Base-by-base conservation (phyloP, 1,140 invertebrate species). In the Drosophila sproati region DNA sequence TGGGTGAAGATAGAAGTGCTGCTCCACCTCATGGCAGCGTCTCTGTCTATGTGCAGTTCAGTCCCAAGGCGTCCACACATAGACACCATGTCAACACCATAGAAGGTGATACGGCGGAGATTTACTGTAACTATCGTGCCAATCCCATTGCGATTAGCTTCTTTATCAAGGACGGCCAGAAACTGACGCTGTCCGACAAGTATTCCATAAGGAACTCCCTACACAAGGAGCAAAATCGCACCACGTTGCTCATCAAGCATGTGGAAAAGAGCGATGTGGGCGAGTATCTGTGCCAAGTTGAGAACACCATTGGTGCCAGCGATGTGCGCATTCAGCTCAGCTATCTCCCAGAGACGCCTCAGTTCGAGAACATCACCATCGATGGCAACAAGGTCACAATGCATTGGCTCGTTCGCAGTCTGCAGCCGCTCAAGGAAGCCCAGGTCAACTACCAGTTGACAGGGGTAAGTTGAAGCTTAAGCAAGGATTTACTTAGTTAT, bases 401-500 rank as follows among this genome's bases (percentile, higher is more conserved):
- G 61, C 86, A 92, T 62, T 92, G 92, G 92, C 55, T 92, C n/a
- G 91, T 91, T 7, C 70, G 91, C 20, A 92, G 92, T 74, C 54
- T 80, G 1, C 91, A 92, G 66, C 79, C 88, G 2, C 72, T 92
- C 1, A 82, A 85, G 3, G 91, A 92, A 66, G 91, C 90, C 28
- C 80, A 92, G 45, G 32, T 92, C 32, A 80, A 92, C 37, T 92
- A 92, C 70, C 77, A 86, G 56, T 10, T 92, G 47, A 74, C 78
- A 4, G 82, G 80, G 64, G 91, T 92, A 39, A 79, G 86, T 62
- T 43, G 20, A 20, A 20, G 20, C 20, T 20, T 1, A 20, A 20
- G 20, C 20, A 20, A 20, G 20, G 20, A 20, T n/a, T n/a, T 8
- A 8, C 37, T 8, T 39, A 8, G 3, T 2, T 34, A 34, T 2